phyloP scores from a whole-genome alignment of 2,888 invertebrate species.

The Brenthis daphne region DNA sequence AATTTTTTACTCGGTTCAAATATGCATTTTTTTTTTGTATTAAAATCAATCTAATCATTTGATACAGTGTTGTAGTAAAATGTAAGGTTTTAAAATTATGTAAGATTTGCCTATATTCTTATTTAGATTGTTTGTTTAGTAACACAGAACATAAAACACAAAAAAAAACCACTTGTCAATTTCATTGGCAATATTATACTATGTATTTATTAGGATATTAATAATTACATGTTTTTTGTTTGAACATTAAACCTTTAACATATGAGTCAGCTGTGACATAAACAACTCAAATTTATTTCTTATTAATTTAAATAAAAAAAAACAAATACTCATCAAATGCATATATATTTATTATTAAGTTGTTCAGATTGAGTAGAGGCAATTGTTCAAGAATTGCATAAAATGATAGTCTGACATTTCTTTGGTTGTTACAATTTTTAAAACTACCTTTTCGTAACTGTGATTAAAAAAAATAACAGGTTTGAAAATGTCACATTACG shows the following conservation, averaged over 20 bases:
- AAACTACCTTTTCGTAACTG: slow-evolving; percentile 20
- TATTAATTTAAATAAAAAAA: slow-evolving; percentile 17
- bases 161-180: too few species aligned
- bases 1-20: slow-evolving; percentile 38
- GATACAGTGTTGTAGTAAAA: too few species aligned
- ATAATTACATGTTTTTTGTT: too few species aligned
- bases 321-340: slow-evolving; percentile 38
- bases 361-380: slow-evolving; percentile 42
- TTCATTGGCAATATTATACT: too few species aligned
- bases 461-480: slow-evolving; percentile 18
- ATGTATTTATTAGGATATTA: too few species aligned
- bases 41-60: too few species aligned
- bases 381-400: slow-evolving; percentile 35
- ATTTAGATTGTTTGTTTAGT: too few species aligned
- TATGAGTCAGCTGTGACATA: not conserved
- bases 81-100: too few species aligned
- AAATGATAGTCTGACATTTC: slow-evolving; percentile 34
- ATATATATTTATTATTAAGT: slow-evolving; percentile 40
- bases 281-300: too few species aligned
- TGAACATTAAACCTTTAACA: too few species aligned
- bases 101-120: too few species aligned
- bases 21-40: too few species aligned
- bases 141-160: not conserved
- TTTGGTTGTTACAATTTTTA: slow-evolving; percentile 39
- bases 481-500: slow-evolving; percentile 21